phyloP scores from a whole-genome alignment of 2,888 invertebrate genomes.

The Apodemia mormo region DNA sequence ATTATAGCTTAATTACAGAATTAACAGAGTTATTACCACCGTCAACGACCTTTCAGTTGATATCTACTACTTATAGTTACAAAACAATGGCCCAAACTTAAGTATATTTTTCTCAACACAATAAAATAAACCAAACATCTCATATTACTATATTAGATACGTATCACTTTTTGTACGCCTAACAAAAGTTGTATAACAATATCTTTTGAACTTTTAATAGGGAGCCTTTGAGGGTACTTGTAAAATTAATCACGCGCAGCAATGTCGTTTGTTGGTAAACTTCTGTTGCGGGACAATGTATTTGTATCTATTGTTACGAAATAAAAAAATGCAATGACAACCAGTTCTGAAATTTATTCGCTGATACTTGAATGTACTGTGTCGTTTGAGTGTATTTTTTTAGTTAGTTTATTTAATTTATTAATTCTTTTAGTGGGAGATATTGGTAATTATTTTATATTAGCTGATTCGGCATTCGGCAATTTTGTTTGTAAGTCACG shows the following conservation, averaged over 20 bases:
- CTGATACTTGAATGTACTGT: constrained; percentile 41
- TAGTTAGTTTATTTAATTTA: not conserved
- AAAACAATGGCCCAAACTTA: not conserved
- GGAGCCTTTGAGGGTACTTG: constrained; percentile 47
- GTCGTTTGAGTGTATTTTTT: not conserved
- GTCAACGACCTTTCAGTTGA: too few relatives aligned
- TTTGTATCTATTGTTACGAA: constrained; percentile 53
- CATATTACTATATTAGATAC: constrained; percentile 16
- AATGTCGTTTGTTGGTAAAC: constrained; percentile 76
- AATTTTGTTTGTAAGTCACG: too few relatives aligned
- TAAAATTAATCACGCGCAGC: constrained; percentile 71
- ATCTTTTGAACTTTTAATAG: constrained; percentile 21
- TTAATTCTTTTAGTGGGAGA: too few relatives aligned
- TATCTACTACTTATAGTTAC: too few relatives aligned
- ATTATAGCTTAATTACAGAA: too few relatives aligned
- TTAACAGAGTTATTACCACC: too few relatives aligned
- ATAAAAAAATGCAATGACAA: constrained; percentile 44
- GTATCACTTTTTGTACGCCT: not conserved
- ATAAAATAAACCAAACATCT: not conserved
- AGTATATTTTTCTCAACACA: not conserved
- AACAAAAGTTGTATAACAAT: constrained; percentile 14
- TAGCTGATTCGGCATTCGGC: too few relatives aligned
- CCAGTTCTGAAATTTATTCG: constrained; percentile 57
- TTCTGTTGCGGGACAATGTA: constrained; percentile 55
- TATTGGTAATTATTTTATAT: too few relatives aligned